Percentiles rank a stretch among this genome's conserved stretches.
These are phyloP conservation scores for Dione vanillae DNA, from an alignment of 2,888 invertebrate species.

Conservation along the genomic window DNA sequence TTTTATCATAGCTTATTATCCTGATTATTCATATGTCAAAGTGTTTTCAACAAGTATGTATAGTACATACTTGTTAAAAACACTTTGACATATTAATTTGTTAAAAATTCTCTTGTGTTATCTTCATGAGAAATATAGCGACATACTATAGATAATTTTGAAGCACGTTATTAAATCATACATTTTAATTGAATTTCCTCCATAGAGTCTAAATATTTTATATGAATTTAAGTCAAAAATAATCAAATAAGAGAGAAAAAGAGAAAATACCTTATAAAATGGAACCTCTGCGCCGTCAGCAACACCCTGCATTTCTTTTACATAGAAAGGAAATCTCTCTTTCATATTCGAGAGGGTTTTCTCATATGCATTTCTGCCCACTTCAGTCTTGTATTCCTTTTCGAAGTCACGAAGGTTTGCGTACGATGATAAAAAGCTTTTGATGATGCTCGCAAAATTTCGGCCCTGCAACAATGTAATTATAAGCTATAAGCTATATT, in stretches of 20 bases:
- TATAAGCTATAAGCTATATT: background rate
- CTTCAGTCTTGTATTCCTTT: slow-evolving; percentile 88
- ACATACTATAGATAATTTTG: too few relatives aligned
- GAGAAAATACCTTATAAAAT: slow-evolving; percentile 88
- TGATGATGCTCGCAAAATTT: slow-evolving; percentile 89
- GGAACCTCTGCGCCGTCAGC: slow-evolving; percentile 93
- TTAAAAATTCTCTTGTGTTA: too few relatives aligned
- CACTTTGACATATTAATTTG: too few relatives aligned
- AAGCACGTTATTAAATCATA: too few relatives aligned
- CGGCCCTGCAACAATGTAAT: slow-evolving; percentile 86
- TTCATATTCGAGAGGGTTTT: slow-evolving; percentile 88
- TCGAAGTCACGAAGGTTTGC: slow-evolving; percentile 87
- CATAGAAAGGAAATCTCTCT: slow-evolving; percentile 90
- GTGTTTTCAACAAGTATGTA: too few relatives aligned
- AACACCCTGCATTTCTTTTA: slow-evolving; percentile 92
- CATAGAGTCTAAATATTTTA: background rate
- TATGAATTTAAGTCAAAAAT: too few relatives aligned
- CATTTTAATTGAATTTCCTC: background rate
- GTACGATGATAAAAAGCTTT: slow-evolving; percentile 86
- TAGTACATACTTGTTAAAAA: too few relatives aligned
- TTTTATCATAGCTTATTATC: too few relatives aligned
- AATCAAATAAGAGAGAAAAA: too few relatives aligned
- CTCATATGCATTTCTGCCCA: slow-evolving; percentile 89
- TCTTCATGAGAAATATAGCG: too few relatives aligned
- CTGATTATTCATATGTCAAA: too few relatives aligned